These are phyloP conservation scores for Dolichallabes microphthalmus DNA, from an alignment of 2,113 vertebrate genomes.

Conservation along the genomic window DNA sequence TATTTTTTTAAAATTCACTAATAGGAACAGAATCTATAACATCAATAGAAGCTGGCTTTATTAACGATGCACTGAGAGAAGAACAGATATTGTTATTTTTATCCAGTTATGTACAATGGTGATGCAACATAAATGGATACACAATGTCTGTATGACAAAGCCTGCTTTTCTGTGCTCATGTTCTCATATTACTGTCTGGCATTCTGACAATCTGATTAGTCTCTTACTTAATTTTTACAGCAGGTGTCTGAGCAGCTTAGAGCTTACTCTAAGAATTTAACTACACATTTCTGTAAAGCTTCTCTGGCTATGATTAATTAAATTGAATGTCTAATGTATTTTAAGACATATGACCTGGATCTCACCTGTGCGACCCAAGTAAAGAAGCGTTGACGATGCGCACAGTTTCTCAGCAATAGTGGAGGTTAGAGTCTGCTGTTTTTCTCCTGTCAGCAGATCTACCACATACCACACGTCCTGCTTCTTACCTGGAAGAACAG, in stretches of 20 bases:
- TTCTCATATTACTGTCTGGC: neutral
- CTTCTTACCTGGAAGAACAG: slow-evolving; percentile 84
- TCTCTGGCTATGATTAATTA: neutral
- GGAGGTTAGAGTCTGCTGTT: slow-evolving; percentile 94
- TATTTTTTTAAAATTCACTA: no score
- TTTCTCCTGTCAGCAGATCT: slow-evolving; percentile 94
- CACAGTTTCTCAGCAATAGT: slow-evolving; percentile 92
- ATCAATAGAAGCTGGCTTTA: neutral
- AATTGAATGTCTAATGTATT: neutral
- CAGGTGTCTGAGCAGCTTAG: neutral
- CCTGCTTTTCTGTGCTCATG: neutral
- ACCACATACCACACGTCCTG: slow-evolving; percentile 97
- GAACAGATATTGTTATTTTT: neutral
- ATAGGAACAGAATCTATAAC: neutral
- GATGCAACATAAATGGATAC: neutral
- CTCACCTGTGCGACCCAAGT: slow-evolving; percentile 92
- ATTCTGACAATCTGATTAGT: neutral
- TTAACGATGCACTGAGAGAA: neutral
- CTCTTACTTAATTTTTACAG: neutral
- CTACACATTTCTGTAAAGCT: neutral
- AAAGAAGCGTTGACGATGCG: slow-evolving; percentile 91
- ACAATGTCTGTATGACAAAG: neutral
- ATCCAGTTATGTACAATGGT: neutral
- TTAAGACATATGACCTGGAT: neutral
- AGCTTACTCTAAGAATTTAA: neutral